Evolutionary conservation across 2,797 vertebrate genomes (phyloP).

Genomic region (Hydrolagus colliei): DNA sequence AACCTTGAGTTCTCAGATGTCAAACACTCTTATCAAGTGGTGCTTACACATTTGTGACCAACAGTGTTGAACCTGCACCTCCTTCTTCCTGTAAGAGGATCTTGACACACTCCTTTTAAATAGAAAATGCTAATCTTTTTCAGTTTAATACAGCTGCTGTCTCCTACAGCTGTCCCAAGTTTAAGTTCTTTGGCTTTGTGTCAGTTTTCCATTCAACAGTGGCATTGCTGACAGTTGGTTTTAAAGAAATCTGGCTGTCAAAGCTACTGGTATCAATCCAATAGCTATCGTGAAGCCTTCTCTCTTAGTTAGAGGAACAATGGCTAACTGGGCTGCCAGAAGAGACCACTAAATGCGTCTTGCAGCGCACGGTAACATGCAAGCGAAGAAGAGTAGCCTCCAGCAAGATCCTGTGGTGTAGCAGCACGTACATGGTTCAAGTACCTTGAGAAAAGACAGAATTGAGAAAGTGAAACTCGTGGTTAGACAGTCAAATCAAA

Average conservation of each 20-base stretch:
- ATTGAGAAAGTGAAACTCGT: neutral
- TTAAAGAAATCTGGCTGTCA: slow-evolving; percentile 40
- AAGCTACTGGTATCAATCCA: slow-evolving; percentile 23
- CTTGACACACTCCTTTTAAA: slow-evolving; percentile 10
- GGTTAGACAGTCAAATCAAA: no score
- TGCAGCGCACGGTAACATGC: slow-evolving; percentile 90
- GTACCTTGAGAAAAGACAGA: slow-evolving; percentile 63
- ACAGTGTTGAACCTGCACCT: neutral
- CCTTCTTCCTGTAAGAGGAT: slow-evolving; percentile 26
- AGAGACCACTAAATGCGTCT: slow-evolving; percentile 91
- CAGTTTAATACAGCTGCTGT: slow-evolving; percentile 25
- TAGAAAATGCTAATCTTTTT: slow-evolving; percentile 27
- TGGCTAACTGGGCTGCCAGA: slow-evolving; percentile 61
- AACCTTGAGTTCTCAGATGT: slow-evolving; percentile 10
- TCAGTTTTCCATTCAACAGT: slow-evolving; percentile 12
- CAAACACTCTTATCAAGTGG: slow-evolving; percentile 9
- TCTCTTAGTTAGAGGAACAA: slow-evolving; percentile 24
- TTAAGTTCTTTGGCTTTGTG: slow-evolving; percentile 20
- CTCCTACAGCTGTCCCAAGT: slow-evolving; percentile 38
- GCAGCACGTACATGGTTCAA: slow-evolving; percentile 84
- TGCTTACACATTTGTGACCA: slow-evolving; percentile 9
- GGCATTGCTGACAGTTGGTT: slow-evolving; percentile 41
- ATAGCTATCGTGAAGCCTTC: slow-evolving; percentile 33
- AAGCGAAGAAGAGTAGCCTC: slow-evolving; percentile 82
- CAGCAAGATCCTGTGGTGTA: slow-evolving; percentile 82